Conservation (phyloP, 2,113 vertebrate species). For the pig (Sus scrofa) region DNA sequence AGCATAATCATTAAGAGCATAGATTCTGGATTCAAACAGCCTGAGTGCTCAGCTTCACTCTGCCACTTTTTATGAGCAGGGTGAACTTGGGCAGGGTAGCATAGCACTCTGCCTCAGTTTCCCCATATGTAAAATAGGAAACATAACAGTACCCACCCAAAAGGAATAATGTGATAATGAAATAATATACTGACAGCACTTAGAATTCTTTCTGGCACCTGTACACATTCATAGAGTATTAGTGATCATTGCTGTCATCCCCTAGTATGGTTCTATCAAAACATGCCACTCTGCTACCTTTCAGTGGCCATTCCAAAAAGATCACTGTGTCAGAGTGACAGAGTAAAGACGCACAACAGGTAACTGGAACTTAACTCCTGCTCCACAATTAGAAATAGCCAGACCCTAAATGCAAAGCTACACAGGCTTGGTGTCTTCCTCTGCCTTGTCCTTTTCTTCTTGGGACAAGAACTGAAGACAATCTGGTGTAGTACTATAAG, state of each 20-base stretch:
- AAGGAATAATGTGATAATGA: neutral
- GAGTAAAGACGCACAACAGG: neutral
- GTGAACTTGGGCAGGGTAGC: neutral
- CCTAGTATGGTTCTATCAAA: neutral
- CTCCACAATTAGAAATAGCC: neutral
- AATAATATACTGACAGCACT: neutral
- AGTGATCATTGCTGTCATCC: neutral
- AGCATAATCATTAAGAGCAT: neutral
- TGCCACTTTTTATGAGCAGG: neutral
- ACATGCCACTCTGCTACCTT: neutral
- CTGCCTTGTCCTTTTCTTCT: slow-evolving; percentile 5
- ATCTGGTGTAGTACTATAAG: neutral
- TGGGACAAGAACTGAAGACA: slow-evolving; percentile 1
- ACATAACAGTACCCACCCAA: neutral
- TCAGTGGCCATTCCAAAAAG: slow-evolving; percentile 3
- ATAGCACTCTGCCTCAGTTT: neutral
- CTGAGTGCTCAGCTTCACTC: neutral
- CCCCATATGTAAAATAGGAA: neutral
- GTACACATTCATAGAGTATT: neutral
- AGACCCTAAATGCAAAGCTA: slow-evolving; percentile 15
- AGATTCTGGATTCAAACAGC: neutral
- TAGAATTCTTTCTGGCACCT: neutral
- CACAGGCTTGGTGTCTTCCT: neutral
- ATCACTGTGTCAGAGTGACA: neutral
- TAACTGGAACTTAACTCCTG: slow-evolving; percentile 18